These are phyloP conservation scores for Asarcornis scutulata DNA, from an alignment of 2,113 vertebrate genomes.

Conservation along the genomic window DNA sequence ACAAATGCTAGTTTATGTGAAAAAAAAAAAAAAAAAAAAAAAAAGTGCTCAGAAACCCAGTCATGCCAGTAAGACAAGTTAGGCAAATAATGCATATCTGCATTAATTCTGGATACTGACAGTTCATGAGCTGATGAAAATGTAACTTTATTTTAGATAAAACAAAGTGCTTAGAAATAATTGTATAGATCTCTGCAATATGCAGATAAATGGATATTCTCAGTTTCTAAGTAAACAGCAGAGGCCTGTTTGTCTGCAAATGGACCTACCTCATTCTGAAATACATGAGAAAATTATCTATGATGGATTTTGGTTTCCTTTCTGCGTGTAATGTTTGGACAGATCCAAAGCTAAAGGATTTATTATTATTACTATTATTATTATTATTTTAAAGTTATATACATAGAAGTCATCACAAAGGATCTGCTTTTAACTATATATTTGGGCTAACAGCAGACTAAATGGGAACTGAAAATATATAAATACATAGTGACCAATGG, in stretches of 20 bases:
- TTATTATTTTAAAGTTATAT: background rate
- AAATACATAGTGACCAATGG: background rate
- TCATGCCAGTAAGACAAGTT: background rate
- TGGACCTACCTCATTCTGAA: background rate
- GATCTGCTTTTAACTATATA: background rate
- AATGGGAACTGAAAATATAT: background rate
- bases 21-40: background rate
- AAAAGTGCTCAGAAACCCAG: background rate
- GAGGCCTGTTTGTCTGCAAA: background rate
- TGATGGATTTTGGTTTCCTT: background rate
- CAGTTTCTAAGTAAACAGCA: background rate
- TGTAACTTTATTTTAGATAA: background rate
- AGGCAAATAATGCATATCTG: background rate
- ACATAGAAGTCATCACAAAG: background rate
- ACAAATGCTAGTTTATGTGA: constrained; percentile 11
- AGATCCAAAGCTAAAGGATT: background rate
- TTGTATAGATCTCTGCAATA: background rate
- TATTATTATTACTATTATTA: background rate
- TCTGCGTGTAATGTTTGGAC: background rate
- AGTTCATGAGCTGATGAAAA: background rate
- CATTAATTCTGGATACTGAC: background rate
- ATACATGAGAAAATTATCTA: background rate
- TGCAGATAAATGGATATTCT: background rate
- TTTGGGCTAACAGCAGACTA: background rate
- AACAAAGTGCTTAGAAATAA: background rate